Evolutionary conservation across 2,797 vertebrate species (phyloP).

Genomic region (Hydrophis major): DNA sequence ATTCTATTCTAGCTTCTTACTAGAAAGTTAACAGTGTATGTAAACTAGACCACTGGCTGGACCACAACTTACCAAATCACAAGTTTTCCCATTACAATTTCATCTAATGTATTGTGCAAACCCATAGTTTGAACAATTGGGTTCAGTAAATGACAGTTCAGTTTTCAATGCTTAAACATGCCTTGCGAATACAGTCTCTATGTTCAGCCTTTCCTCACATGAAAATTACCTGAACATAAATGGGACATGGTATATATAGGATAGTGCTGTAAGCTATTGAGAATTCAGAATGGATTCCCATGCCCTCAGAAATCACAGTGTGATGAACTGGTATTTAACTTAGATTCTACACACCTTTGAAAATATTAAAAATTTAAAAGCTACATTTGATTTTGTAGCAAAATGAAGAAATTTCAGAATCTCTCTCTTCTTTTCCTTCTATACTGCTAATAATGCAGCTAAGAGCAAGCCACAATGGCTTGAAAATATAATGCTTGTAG

Average conservation of each 20-base stretch:
- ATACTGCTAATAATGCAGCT: slow-evolving; percentile 7
- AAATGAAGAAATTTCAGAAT: not conserved
- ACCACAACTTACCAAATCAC: not conserved
- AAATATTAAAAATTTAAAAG: not conserved
- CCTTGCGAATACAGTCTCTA: not conserved
- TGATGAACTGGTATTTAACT: not conserved
- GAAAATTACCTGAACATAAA: not conserved
- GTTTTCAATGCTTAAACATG: not conserved
- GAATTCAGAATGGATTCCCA: not conserved
- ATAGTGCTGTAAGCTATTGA: too few relatives aligned
- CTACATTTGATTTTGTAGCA: not conserved
- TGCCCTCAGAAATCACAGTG: too few relatives aligned
- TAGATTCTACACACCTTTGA: not conserved
- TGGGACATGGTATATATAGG: not conserved
- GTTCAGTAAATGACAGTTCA: not conserved
- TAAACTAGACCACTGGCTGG: not conserved
- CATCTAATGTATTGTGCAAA: not conserved
- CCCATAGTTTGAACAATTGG: not conserved
- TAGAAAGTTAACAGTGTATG: not conserved
- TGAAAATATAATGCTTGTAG: slow-evolving; percentile 15
- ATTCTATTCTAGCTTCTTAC: not conserved
- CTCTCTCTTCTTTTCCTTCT: not conserved
- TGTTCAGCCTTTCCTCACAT: not conserved
- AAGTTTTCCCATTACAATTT: not conserved
- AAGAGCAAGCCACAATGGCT: not conserved